phyloP scores from a whole-genome alignment of 2,888 invertebrate species.

The Sabellastarte sp. region DNA sequence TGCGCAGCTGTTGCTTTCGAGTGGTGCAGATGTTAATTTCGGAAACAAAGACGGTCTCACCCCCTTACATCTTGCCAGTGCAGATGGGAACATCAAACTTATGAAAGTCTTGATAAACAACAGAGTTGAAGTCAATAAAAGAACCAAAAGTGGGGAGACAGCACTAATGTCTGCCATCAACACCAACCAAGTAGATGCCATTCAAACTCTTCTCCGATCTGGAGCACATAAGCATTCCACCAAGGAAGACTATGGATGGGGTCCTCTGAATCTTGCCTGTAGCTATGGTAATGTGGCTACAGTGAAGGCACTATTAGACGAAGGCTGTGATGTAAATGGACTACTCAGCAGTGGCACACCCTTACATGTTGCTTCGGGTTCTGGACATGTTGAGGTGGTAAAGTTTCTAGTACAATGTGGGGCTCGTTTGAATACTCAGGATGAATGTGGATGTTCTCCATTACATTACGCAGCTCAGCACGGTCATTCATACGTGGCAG shows the following conservation, averaged over 20 bases:
- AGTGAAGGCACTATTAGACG: slow-evolving; percentile 41
- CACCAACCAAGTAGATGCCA: slow-evolving; percentile 27
- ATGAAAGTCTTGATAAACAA: slow-evolving; percentile 9
- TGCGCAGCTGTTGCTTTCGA: slow-evolving; percentile 14
- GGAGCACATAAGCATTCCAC: slow-evolving; percentile 43
- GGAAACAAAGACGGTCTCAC: slow-evolving; percentile 2
- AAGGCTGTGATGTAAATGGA: slow-evolving; percentile 19
- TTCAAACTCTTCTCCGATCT: slow-evolving; percentile 34
- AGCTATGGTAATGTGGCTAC: slow-evolving; percentile 38
- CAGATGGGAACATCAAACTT: slow-evolving; percentile 10
- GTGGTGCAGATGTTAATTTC: slow-evolving; percentile 9
- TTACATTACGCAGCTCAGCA: slow-evolving; percentile 55
- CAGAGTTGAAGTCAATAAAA: slow-evolving; percentile 6
- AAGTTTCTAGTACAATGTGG: neutral
- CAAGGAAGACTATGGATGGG: slow-evolving; percentile 40
- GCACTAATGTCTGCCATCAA: slow-evolving; percentile 46
- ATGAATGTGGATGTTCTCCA: slow-evolving; percentile 50
- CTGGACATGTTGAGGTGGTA: slow-evolving; percentile 10
- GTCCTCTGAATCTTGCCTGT: slow-evolving; percentile 12
- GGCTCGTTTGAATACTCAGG: slow-evolving; percentile 19
- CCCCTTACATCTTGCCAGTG: slow-evolving; percentile 4
- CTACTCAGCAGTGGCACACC: slow-evolving; percentile 10
- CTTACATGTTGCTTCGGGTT: slow-evolving; percentile 16
- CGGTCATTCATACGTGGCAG: slow-evolving; percentile 38
- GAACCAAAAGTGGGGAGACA: slow-evolving; percentile 34